Percentiles rank a stretch among this genome's conserved stretches.
These are phyloP conservation scores for Acanthoscelides obtectus DNA, from an alignment of 2,888 invertebrate genomes.

Conservation along the genomic window DNA sequence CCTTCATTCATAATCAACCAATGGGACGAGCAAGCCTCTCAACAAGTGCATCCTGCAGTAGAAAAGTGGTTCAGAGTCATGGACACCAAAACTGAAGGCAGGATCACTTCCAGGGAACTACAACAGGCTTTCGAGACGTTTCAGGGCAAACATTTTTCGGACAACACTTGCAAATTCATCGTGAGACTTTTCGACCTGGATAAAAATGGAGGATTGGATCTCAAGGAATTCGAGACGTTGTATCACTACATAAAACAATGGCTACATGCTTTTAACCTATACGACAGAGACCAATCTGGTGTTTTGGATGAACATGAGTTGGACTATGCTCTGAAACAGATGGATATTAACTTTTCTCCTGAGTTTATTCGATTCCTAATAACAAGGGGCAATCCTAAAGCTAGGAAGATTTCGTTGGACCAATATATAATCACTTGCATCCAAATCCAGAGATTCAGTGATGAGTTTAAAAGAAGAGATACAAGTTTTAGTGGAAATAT, in stretches of 20 bases:
- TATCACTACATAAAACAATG: conserved; percentile 41
- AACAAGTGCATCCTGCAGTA: conserved; percentile 29
- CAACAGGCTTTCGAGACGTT: conserved; percentile 41
- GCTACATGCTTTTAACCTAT: conserved; percentile 39
- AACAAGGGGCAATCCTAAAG: conserved; percentile 32
- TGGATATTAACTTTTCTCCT: conserved; percentile 38
- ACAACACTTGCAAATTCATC: conserved; percentile 40
- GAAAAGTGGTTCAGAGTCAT: conserved; percentile 36
- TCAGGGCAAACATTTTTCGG: conserved; percentile 39
- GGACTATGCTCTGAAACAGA: conserved; percentile 34
- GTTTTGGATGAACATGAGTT: conserved; percentile 37
- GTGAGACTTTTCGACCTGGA: conserved; percentile 42
- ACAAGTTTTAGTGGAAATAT: conserved; percentile 37
- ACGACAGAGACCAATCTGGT: conserved; percentile 35
- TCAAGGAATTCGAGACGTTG: conserved; percentile 40
- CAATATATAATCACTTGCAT: conserved; percentile 44
- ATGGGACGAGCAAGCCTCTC: background rate
- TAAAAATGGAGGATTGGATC: conserved; percentile 39
- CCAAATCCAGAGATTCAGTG: conserved; percentile 43
- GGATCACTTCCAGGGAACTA: conserved; percentile 37
- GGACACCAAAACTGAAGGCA: conserved; percentile 34
- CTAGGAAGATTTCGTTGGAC: conserved; percentile 38
- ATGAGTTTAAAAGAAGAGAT: conserved; percentile 42
- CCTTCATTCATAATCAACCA: background rate
- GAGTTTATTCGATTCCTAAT: conserved; percentile 40